Conservation (phyloP, 1,140 invertebrate species). For the Chrysomallon squamiferum region DNA sequence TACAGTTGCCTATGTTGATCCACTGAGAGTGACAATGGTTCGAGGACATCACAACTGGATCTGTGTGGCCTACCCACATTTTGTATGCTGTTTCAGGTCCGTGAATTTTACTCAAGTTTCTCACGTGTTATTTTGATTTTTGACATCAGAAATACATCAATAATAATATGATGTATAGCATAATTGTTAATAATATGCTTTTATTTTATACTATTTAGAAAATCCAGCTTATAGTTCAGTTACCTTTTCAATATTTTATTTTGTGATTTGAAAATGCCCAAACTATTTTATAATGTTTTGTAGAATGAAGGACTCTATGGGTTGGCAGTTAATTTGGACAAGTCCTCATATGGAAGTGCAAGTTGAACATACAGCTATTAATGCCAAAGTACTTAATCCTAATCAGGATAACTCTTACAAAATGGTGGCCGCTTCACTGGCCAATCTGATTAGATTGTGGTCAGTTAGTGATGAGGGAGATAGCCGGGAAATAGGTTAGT, state of each 20-base stretch:
- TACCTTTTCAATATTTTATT: too few relatives aligned
- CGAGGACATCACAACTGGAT: constrained; percentile 99
- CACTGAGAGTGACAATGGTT: constrained; percentile 72
- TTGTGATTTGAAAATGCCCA: too few relatives aligned
- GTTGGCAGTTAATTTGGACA: constrained; percentile 94
- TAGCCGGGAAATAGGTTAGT: constrained; percentile 77
- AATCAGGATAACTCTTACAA: constrained; percentile 70
- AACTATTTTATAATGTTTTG: too few relatives aligned
- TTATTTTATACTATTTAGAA: too few relatives aligned
- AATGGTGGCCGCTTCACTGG: constrained; percentile 88
- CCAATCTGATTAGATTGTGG: constrained; percentile 86
- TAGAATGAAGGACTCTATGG: constrained; percentile 92
- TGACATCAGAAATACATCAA: too few relatives aligned
- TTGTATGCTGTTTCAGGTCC: constrained; percentile 92
- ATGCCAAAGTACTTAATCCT: constrained; percentile 82
- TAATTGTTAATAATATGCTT: too few relatives aligned
- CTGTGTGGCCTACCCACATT: constrained; percentile 93
- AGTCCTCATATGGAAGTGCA: constrained; percentile 88
- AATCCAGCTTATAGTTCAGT: too few relatives aligned
- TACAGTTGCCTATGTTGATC: constrained; percentile 32
- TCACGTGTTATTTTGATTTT: too few relatives aligned
- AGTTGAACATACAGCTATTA: constrained; percentile 92
- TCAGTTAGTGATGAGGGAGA: constrained; percentile 82
- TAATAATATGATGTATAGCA: too few relatives aligned
- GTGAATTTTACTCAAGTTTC: background rate